Evolutionary conservation across 2,888 invertebrate genomes (phyloP), one percentile per base, ranked within the genome.

Genomic region (Cryptosula pallasiana): DNA sequence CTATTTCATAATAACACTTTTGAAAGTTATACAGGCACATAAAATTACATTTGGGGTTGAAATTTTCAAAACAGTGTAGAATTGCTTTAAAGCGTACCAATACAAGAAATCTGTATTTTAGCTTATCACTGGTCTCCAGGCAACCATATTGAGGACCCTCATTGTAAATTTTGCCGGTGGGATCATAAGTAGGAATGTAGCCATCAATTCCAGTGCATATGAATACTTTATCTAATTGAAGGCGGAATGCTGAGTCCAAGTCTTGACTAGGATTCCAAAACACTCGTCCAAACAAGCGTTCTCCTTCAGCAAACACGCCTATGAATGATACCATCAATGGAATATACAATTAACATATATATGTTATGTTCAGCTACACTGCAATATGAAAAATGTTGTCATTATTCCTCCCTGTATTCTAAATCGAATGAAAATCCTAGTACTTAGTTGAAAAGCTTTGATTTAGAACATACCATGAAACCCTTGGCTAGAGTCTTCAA

Each of bases 131-230:
- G 2, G 83, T 81, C 71, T 83, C 80, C 69, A 85, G 77, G 76
- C 86, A 86, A 5, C 86, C 86, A 77, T 80, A 85, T 76, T 85
- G 85, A 55, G 82, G 80, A 29, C 84, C 85, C 71, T 83, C 80
- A 25, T 79, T 78, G 74, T 83, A 84, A 16, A 79, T 76, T 55
- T 81, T 80, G 20, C 85, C 86, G 2, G 78, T 78, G 2, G 86
- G 86, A 76, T 86, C 86, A 78, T 82, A 86, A 1, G 80, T 81
- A 25, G 86, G 86, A 35, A 82, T 76, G 75, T 82, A 83, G 25
- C 84, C 85, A 75, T 84, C 80, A 55, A 77, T 77, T 13, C 82
- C 81, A 74, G 85, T 80, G 76, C 86, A 86, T 0, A 86, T 73
- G 72, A 82, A 84, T 2, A 86, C 81, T 74, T 84, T 82, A 71